Base-by-base conservation (phyloP, 2,888 invertebrate genomes). In the Brenthis ino region DNA sequence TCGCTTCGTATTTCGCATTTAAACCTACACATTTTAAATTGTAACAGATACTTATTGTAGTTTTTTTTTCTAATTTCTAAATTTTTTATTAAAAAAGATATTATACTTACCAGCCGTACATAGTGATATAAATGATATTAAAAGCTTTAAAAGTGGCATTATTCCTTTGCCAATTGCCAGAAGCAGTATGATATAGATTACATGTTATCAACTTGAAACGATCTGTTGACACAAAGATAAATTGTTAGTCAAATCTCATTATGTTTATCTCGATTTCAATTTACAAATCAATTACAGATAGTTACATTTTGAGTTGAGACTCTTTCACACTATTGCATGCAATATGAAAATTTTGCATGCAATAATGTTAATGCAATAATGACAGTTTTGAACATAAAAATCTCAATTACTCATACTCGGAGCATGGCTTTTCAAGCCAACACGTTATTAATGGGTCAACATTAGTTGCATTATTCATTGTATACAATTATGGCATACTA, bases 141-240 rank as follows among this genome's bases (percentile, higher is more conserved):
- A 28, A 60, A 60, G 48, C 48, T 48, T 43, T 11, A 43, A 60
- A 14, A 12, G 28, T 60, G 48, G 28, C 60, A 60, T 60, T n/a
- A 50, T 60, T 60, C 24, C 28, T 50, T 60, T 28, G 11, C 28
- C 28, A 14, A 28, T 60, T 28, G 11, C 28, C 28, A 14, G 50
- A 24, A 48, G 28, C 47, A 13, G 28, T 50, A n/a, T 50, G 48
- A 11, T 8, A 12, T 43, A 11, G 37, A 43, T 43, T 11, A 43
- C 37, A 43, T 5, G 43, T 28, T 60, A 50, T 60, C 60, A 50
- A n/a, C n/a, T n/a, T 56, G 16, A 47, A 60, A 60, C 14, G 48
- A 60, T 60, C 48, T 60, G 28, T 58, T 50, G 48, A 60, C 28
- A 28, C n/a, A n/a, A 50, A 28, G 48, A 48, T 58, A 48, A 58